Percentiles rank a stretch among this genome's conserved stretches.
Evolutionary conservation across 2,113 vertebrate genomes (phyloP).

Genomic region (Ornithorhynchus anatinus): DNA sequence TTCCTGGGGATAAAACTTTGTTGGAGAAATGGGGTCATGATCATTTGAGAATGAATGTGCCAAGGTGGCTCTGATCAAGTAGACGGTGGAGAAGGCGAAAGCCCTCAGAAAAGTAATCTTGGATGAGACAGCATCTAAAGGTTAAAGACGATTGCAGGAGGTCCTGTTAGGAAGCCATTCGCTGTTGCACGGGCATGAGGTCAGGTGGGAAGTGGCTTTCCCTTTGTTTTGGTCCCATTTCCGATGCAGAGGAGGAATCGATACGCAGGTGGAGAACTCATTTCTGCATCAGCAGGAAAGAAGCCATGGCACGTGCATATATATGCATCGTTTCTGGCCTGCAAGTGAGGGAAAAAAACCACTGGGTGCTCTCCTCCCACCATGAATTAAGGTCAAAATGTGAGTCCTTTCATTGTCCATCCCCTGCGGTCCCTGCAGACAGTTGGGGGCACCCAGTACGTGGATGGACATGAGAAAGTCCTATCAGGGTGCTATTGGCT

Average conservation of each 20-base stretch:
- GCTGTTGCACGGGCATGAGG: constrained; percentile 20
- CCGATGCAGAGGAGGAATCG: constrained; percentile 39
- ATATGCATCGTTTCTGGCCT: background rate
- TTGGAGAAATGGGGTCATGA: background rate
- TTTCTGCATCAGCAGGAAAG: constrained; percentile 47
- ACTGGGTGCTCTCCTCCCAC: background rate
- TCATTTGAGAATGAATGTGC: constrained; percentile 16
- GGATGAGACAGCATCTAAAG: constrained; percentile 6
- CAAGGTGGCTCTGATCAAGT: constrained; percentile 28
- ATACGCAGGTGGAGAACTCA: constrained; percentile 11
- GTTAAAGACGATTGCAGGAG: constrained; percentile 25
- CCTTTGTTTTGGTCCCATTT: constrained; percentile 48
- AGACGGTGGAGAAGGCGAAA: constrained; percentile 7
- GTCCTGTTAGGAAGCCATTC: constrained; percentile 42
- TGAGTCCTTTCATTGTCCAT: background rate
- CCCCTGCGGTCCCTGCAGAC: background rate
- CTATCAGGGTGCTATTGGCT: too few relatives aligned
- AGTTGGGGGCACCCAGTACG: too few relatives aligned
- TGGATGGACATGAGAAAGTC: too few relatives aligned
- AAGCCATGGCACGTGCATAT: constrained; percentile 31
- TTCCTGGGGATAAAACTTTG: too few relatives aligned
- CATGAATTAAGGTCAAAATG: background rate
- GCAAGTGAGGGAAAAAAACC: background rate
- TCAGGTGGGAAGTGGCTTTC: constrained; percentile 40
- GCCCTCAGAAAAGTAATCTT: background rate